Conservation (phyloP, 2,797 vertebrate genomes). For the Chelon labrosus region DNA sequence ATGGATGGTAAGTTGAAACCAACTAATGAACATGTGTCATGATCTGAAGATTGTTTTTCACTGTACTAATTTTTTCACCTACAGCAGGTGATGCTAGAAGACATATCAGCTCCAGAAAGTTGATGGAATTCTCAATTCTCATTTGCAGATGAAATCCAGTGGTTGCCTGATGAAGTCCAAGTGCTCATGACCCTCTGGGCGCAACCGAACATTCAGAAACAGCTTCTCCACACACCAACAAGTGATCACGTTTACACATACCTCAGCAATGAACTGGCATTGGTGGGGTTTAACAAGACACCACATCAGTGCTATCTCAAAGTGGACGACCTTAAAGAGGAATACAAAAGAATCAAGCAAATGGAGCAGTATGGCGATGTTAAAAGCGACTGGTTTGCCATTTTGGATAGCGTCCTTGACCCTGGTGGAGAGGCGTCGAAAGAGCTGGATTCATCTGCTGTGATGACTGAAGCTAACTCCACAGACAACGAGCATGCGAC, state of each 20-base stretch:
- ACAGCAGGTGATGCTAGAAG: too few relatives aligned
- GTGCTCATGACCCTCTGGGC: conserved; percentile 57
- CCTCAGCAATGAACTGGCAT: conserved; percentile 50
- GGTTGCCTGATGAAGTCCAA: conserved; percentile 58
- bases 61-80: not conserved
- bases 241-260: conserved; percentile 16
- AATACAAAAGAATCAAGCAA: conserved; percentile 35
- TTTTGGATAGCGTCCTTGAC: conserved; percentile 42
- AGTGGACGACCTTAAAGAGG: conserved; percentile 39
- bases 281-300: conserved; percentile 51
- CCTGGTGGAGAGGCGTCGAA: conserved; percentile 9
- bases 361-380: not conserved
- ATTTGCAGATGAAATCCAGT: conserved; percentile 19
- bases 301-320: conserved; percentile 39
- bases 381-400: conserved; percentile 44
- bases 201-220: conserved; percentile 49
- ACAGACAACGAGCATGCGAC: not conserved
- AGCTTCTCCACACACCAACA: conserved; percentile 20
- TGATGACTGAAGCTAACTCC: conserved; percentile 4
- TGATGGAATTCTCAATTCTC: not conserved
- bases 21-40: not conserved
- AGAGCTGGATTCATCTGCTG: conserved; percentile 16
- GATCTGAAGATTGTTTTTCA: not conserved
- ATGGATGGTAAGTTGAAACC: conserved; percentile 17
- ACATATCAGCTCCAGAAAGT: too few relatives aligned